Base-by-base conservation (phyloP, 2,888 invertebrate species). In the Drosophila mimica region DNA sequence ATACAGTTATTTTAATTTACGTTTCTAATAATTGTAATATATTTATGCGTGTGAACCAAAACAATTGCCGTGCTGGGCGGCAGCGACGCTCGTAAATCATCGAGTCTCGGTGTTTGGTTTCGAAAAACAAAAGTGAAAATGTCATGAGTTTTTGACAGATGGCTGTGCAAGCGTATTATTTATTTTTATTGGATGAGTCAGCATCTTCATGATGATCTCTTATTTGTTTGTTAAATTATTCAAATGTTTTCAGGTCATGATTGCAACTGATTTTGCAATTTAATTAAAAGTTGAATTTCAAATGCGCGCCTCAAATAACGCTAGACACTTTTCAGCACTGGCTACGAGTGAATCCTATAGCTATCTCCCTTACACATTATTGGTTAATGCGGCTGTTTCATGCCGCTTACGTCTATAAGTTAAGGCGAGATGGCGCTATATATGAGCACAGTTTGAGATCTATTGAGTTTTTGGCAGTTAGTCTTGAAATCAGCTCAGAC, bases 31-130 rank as follows among this genome's bases (percentile, higher is more conserved):
- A 82, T 79, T 81, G 69, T 58, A 76, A 70, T 74, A 78, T 82
- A 76, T 81, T 88, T 82, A 79, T 85, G 88, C 83, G 85, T 88
- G 88, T 88, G 85, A 85, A 88, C 68, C 60, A 54, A 72, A 62
- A 34, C 66, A 60, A 63, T 56, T 54, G 49, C 56, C 54, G 66
- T 46, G 40, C 60, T 67, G 59, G 76, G 54, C 25, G 25, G 25
- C n/a, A n/a, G 25, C 48, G 69, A 51, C 65, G 56, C 66, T 71
- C 76, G 71, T 84, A 84, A 82, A 84, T 82, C 68, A 70, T 67
- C 34, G 56, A 53, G 56, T 52, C 53, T 56, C 61, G 65, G 58
- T 73, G 64, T 66, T 54, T 48, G 40, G 54, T 36, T n/a, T 52
- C 33, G 43, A 38, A 30, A 25, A 30, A 53, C 31, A 65, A 63